Evolutionary conservation across 2,797 vertebrate species (phyloP).

Genomic region (Sebastes matsubarae): DNA sequence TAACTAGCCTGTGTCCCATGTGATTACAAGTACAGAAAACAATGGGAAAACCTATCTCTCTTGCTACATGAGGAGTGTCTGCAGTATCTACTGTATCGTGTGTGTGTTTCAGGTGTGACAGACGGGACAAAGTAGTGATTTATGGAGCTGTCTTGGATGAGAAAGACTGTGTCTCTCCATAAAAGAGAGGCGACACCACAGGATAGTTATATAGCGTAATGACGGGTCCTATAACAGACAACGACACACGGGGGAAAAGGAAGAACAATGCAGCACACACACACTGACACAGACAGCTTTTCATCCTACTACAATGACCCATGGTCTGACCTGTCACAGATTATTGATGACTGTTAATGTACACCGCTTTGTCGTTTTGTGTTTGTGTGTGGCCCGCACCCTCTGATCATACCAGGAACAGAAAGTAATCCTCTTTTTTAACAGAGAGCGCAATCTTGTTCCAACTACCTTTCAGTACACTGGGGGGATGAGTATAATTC

Average conservation of each 20-base stretch:
- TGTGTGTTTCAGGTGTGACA: constrained; percentile 57
- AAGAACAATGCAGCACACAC: constrained; percentile 57
- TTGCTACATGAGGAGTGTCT: constrained; percentile 7
- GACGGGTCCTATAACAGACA: constrained; percentile 55
- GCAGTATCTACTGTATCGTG: constrained; percentile 15
- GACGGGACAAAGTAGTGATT: constrained; percentile 68
- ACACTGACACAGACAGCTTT: constrained; percentile 62
- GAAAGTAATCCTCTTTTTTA: constrained; percentile 20
- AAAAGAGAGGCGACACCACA: constrained; percentile 61
- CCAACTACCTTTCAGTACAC: neutral
- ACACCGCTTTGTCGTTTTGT: constrained; percentile 64
- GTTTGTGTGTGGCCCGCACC: constrained; percentile 51
- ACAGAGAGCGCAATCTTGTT: neutral
- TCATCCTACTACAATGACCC: constrained; percentile 63
- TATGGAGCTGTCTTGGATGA: constrained; percentile 60
- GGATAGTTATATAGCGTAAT: constrained; percentile 44
- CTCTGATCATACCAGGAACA: constrained; percentile 34
- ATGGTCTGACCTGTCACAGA: constrained; percentile 71
- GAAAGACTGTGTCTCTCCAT: constrained; percentile 57
- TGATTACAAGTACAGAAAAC: constrained; percentile 19
- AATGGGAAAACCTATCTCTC: constrained; percentile 25
- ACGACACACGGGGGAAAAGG: constrained; percentile 49
- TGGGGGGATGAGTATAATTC: neutral
- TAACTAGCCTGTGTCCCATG: constrained; percentile 25
- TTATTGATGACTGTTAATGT: constrained; percentile 79